Evolutionary conservation across 2,113 vertebrate species (phyloP).

Genomic region (Nansenia antarctica): DNA sequence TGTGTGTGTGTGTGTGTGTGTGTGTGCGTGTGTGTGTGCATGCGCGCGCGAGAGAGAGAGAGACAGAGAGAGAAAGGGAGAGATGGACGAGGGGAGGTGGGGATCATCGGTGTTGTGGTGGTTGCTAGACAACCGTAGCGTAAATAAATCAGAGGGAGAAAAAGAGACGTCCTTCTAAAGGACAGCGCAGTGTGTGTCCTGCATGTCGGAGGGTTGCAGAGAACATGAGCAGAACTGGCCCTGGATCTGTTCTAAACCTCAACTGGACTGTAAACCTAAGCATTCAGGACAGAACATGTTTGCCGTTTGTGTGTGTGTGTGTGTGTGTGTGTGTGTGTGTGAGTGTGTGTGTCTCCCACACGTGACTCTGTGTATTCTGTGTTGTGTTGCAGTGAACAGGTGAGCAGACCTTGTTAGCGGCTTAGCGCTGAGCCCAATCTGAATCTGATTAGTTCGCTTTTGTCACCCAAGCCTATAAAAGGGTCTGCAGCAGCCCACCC

Average conservation of each 20-base stretch:
- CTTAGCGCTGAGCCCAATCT: conserved; percentile 47
- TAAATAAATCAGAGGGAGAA: conserved; percentile 61
- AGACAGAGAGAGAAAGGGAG: conserved; percentile 17
- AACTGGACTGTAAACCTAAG: too few species aligned
- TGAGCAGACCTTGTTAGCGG: conserved; percentile 38
- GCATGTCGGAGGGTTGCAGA: neutral
- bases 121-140: conserved; percentile 62
- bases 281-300: too few species aligned
- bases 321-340: neutral
- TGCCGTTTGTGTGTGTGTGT: neutral
- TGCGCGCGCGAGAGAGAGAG: conserved; percentile 13
- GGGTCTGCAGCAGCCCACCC: conserved; percentile 32
- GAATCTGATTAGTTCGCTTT: conserved; percentile 53
- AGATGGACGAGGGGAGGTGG: conserved; percentile 25
- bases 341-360: neutral
- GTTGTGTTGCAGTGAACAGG: conserved; percentile 4
- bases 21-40: neutral
- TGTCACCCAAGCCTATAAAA: conserved; percentile 18
- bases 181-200: conserved; percentile 27
- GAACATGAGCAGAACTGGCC: neutral
- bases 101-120: conserved; percentile 59
- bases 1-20: neutral
- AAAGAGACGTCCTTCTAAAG: neutral
- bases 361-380: conserved; percentile 22
- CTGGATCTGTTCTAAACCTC: neutral